Conservation (phyloP, 2,888 invertebrate species). For the Agonopterix subpropinquella region DNA sequence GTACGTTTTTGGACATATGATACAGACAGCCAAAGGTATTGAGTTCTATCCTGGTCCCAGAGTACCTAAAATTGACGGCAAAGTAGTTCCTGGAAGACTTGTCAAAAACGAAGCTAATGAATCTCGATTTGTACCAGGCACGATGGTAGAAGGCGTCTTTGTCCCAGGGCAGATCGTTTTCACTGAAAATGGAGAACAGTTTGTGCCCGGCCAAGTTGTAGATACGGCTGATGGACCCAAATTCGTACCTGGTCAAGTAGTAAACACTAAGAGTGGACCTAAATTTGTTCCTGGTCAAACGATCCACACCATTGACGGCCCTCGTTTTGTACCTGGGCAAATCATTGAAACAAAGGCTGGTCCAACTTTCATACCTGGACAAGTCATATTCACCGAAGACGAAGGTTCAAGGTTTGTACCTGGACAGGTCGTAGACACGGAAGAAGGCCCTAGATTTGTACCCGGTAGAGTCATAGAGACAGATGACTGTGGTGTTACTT, state of each 20-base stretch:
- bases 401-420: conserved; percentile 78
- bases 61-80: conserved; percentile 71
- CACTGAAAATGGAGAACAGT: conserved; percentile 82
- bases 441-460: conserved; percentile 81
- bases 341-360: conserved; percentile 84
- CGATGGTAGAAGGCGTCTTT: conserved; percentile 80
- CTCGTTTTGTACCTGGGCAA: conserved; percentile 86
- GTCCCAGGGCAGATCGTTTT: conserved; percentile 82
- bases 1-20: conserved; percentile 79
- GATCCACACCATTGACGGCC: conserved; percentile 81
- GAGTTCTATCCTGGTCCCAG: conserved; percentile 79
- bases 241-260: conserved; percentile 87
- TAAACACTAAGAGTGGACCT: conserved; percentile 79
- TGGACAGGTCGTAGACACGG: conserved; percentile 83
- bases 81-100: conserved; percentile 79
- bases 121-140: conserved; percentile 81
- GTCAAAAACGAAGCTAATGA: conserved; percentile 77
- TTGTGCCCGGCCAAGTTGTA: conserved; percentile 83
- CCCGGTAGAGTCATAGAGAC: conserved; percentile 84
- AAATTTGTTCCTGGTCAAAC: conserved; percentile 84
- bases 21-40: conserved; percentile 78
- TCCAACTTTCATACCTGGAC: conserved; percentile 86
- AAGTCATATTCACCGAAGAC: conserved; percentile 80
- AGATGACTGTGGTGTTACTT: conserved; percentile 81
- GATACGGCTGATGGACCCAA: conserved; percentile 81